Base-by-base conservation (phyloP, 2,113 vertebrate genomes). In the Corythaixoides concolor region DNA sequence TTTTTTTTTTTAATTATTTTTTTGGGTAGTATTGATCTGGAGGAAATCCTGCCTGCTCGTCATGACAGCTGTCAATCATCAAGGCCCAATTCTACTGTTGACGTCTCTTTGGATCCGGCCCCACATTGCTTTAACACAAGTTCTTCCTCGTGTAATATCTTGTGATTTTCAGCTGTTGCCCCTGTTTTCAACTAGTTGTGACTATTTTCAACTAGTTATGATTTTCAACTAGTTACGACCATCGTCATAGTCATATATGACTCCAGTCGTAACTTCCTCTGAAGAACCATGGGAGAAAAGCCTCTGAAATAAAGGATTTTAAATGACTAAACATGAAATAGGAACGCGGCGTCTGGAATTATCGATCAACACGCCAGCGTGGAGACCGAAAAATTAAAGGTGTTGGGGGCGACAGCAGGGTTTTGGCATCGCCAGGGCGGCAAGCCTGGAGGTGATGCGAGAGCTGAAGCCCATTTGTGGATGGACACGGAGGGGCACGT, bases 371-470 rank as follows among this genome's bases (percentile, higher is more conserved):
- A 37, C 2, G 28, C 32, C 87, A 43, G 50, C 1, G 3, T 8
- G 15, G 41, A 56, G 41, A 39, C n/a, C 9, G 28, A 35, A 30
- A 62, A 45, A 27, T 37, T 12, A 55, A 45, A 55, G 11, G 7
- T 15, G 9, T 14, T n/a, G n/a, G 20, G 56, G 15, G 14, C 32
- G 22, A 21, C 0, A 0, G 28, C 19, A 20, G 21, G n/a, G 39
- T 33, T 19, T 55, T 50, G 68, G 16, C n/a, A 64, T 30, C 58
- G n/a, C 30, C 4, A 6, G 49, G 67, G 28, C 41, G 14, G 58
- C 23, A 8, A 69, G 75, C 27, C 47, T 8, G 2, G 26, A 45
- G 47, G 11, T 14, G 1, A 7, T 3, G 4, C 1, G 14, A n/a
- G 41, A 72, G 50, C n/a, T 20, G 2, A 7, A 13, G 9, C 24